Evolutionary conservation across 2,113 vertebrate genomes (phyloP).

Genomic region (Asarcornis scutulata): DNA sequence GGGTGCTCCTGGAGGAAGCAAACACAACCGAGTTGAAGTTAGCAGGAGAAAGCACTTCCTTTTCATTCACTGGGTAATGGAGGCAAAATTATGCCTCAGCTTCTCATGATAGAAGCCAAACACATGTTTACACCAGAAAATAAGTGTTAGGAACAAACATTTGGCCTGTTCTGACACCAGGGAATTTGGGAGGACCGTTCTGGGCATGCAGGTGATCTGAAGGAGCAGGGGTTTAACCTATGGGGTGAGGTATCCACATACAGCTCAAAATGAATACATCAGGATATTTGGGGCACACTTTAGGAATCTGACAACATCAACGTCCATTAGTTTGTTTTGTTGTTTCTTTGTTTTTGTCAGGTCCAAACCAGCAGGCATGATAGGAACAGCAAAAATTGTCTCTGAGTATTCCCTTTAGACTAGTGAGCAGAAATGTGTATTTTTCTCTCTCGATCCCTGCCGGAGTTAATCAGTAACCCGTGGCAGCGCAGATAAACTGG

Average conservation of each 20-base stretch:
- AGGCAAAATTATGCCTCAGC: accelerated
- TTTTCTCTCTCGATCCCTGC: not conserved
- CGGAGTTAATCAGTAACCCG: not conserved
- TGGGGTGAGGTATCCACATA: accelerated
- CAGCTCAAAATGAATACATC: accelerated
- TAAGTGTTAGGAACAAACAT: not conserved
- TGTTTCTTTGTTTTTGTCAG: too few relatives aligned
- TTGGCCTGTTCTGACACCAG: too few relatives aligned
- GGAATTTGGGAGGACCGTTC: not conserved
- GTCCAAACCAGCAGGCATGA: not conserved
- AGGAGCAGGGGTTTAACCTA: not conserved
- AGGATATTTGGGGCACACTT: not conserved
- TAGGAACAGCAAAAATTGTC: not conserved
- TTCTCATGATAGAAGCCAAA: accelerated
- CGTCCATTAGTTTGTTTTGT: too few relatives aligned
- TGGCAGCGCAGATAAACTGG: not conserved
- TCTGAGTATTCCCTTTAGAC: not conserved
- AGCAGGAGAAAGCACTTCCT: accelerated
- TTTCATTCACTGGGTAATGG: accelerated
- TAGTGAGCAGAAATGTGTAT: accelerated
- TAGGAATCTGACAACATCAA: not conserved
- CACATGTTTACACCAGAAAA: not conserved
- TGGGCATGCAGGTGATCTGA: not conserved
- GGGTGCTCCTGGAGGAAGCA: too few relatives aligned
- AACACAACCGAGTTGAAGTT: accelerated